Conservation (phyloP, 2,113 vertebrate species). For the Megalops atlanticus region DNA sequence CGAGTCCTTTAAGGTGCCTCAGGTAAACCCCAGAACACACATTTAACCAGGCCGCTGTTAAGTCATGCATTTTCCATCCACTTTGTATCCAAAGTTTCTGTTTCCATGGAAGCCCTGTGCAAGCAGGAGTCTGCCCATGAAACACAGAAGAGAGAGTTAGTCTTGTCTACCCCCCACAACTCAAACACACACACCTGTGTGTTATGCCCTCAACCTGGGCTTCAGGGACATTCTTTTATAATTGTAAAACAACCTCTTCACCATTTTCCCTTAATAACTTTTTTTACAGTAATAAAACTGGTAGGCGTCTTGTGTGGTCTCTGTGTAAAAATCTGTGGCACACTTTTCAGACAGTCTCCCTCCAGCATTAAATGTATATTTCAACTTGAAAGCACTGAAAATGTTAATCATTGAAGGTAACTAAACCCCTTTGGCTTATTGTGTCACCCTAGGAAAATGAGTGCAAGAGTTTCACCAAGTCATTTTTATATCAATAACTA, state of each 20-base stretch:
- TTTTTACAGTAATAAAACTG: too few relatives aligned
- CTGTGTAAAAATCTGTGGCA: not conserved
- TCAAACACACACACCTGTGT: too few relatives aligned
- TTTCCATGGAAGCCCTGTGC: not conserved
- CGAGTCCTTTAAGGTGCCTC: not conserved
- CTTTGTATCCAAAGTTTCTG: not conserved
- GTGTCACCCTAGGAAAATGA: too few relatives aligned
- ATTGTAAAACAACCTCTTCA: not conserved
- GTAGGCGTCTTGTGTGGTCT: too few relatives aligned
- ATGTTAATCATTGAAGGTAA: not conserved
- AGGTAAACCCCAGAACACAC: slow-evolving; percentile 2
- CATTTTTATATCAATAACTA: not conserved
- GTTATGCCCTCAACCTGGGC: not conserved
- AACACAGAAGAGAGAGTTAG: not conserved
- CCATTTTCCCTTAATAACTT: not conserved
- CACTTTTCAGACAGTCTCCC: not conserved
- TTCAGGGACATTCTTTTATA: not conserved
- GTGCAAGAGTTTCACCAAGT: not conserved
- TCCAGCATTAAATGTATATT: not conserved
- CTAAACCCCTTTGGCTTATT: too few relatives aligned
- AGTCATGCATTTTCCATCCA: not conserved
- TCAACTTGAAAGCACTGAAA: not conserved
- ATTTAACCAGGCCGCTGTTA: not conserved
- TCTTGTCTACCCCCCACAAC: too few relatives aligned
- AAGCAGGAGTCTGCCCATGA: not conserved